phyloP scores from a whole-genome alignment of 2,113 vertebrate genomes.

The Microcebus tavaratra region DNA sequence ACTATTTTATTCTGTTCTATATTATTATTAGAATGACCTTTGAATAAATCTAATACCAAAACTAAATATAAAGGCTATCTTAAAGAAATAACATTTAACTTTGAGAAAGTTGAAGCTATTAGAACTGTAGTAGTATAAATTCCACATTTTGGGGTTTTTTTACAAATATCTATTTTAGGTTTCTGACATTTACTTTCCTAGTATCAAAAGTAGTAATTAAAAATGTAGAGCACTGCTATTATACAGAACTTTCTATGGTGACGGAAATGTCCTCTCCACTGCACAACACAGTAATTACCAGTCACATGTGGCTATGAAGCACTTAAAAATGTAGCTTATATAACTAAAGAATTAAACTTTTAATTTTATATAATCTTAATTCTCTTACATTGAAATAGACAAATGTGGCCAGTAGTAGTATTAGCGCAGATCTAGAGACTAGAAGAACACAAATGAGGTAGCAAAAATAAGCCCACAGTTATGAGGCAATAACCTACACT shows the following conservation, averaged over 20 bases:
- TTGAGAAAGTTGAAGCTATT: background rate
- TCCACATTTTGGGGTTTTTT: background rate
- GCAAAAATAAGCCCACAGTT: conserved; percentile 14
- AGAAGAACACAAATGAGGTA: background rate
- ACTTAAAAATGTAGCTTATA: background rate
- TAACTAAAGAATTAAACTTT: background rate
- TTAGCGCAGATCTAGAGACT: background rate
- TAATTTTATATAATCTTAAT: background rate
- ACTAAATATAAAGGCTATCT: conserved; percentile 18
- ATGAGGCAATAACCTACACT: background rate
- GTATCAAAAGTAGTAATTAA: conserved; percentile 9
- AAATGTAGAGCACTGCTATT: background rate
- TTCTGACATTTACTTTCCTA: conserved; percentile 34
- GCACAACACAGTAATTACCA: background rate
- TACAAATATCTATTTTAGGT: background rate
- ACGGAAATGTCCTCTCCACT: background rate
- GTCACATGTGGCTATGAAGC: background rate
- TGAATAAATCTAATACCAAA: background rate
- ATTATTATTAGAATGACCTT: conserved; percentile 16
- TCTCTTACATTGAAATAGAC: conserved; percentile 24
- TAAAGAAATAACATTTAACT: conserved; percentile 29
- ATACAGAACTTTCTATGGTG: background rate
- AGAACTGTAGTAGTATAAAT: background rate
- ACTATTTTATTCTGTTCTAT: background rate
- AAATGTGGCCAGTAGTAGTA: background rate